Evolutionary conservation across 2,797 vertebrate genomes (phyloP).

Genomic region (Echeneis naucrates): DNA sequence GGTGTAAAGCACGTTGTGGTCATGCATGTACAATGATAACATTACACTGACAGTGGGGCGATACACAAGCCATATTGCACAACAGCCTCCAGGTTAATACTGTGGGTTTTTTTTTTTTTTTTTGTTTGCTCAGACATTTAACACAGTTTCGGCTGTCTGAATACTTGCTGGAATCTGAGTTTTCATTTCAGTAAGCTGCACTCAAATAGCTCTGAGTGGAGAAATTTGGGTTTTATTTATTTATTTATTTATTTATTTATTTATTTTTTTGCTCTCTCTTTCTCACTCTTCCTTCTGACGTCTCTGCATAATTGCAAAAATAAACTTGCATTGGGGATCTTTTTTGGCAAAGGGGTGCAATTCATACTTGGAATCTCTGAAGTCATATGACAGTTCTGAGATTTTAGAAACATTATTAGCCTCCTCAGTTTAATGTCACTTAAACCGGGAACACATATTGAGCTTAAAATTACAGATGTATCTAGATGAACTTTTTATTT

Average conservation of each 20-base stretch:
- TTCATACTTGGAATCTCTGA: background rate
- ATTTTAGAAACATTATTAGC: background rate
- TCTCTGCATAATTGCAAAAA: constrained; percentile 1
- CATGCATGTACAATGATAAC: background rate
- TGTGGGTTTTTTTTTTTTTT: background rate
- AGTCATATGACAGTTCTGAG: background rate
- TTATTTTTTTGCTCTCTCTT: too few species aligned
- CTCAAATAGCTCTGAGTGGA: constrained; percentile 6
- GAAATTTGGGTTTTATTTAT: background rate
- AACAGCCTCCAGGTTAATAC: background rate
- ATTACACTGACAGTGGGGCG: background rate
- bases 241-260: background rate
- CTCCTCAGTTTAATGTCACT: background rate
- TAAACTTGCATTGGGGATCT: background rate
- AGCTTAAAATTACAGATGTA: background rate
- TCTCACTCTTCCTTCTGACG: background rate
- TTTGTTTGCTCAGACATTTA: constrained; percentile 24
- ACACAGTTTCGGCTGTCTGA: constrained; percentile 8
- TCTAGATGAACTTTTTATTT: background rate
- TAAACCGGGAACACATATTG: background rate
- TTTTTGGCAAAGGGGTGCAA: background rate
- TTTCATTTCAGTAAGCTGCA: constrained; percentile 24
- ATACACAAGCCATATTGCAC: background rate
- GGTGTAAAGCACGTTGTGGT: background rate
- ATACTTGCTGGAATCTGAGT: constrained; percentile 20